Conservation (phyloP, 2,797 vertebrate genomes). For the Poecilia picta region DNA sequence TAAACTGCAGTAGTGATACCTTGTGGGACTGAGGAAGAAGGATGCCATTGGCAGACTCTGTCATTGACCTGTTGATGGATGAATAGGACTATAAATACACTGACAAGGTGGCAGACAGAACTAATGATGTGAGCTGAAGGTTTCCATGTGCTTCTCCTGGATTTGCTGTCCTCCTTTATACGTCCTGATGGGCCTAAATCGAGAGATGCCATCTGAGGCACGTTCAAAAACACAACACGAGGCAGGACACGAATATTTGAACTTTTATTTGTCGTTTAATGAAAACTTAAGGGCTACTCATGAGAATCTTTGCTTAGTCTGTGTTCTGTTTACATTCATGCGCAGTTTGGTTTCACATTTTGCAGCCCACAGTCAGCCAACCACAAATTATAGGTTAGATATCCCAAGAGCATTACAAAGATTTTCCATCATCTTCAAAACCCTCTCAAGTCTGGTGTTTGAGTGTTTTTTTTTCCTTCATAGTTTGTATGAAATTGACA, state of each 20-base stretch:
- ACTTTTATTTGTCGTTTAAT: not conserved
- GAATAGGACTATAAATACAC: constrained; percentile 82
- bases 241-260: constrained; percentile 8
- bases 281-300: constrained; percentile 17
- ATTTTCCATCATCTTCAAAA: constrained; percentile 73
- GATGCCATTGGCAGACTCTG: constrained; percentile 80
- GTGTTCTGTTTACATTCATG: constrained; percentile 64
- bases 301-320: constrained; percentile 30
- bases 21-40: constrained; percentile 68
- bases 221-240: constrained; percentile 34
- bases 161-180: constrained; percentile 74
- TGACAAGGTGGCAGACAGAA: constrained; percentile 82
- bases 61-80: constrained; percentile 84
- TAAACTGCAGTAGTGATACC: constrained; percentile 47
- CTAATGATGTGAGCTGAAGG: constrained; percentile 83
- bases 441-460: constrained; percentile 47
- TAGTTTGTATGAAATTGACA: constrained; percentile 1
- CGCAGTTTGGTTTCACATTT: constrained; percentile 66
- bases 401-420: constrained; percentile 69
- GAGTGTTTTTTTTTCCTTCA: constrained; percentile 11
- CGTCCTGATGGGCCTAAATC: constrained; percentile 47
- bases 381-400: constrained; percentile 75
- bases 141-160: constrained; percentile 76
- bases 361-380: constrained; percentile 66
- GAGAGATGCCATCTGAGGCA: constrained; percentile 59